Conservation (phyloP, 2,888 invertebrate species). For the Frankliniella fusca region DNA sequence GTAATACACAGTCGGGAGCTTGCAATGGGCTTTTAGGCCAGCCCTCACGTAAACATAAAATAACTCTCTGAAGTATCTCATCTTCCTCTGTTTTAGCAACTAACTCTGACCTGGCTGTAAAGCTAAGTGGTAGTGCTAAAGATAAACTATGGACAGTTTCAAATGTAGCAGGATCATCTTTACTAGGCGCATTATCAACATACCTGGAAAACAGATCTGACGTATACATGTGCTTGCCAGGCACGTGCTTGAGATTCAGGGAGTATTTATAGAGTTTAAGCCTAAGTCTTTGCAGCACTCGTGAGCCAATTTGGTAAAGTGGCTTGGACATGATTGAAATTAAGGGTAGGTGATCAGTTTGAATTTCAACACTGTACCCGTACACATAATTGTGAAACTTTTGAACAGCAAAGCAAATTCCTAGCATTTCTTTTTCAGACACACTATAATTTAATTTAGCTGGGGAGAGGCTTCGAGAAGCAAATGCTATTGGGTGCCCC, state of each 20-base stretch:
- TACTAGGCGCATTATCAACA: constrained; percentile 28
- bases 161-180: no score
- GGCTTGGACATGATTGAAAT: constrained; percentile 42
- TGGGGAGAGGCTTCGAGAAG: constrained; percentile 41
- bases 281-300: constrained; percentile 42
- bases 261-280: constrained; percentile 41
- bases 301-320: constrained; percentile 37
- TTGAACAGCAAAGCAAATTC: constrained; percentile 42
- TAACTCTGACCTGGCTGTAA: no score
- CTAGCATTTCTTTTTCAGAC: constrained; percentile 44
- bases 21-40: constrained; percentile 30
- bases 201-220: constrained; percentile 43
- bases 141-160: no score
- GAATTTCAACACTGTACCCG: constrained; percentile 39
- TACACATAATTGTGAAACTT: constrained; percentile 44
- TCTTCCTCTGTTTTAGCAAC: constrained; percentile 28
- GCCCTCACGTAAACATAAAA: constrained; percentile 9
- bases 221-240: constrained; percentile 37
- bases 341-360: constrained; percentile 44
- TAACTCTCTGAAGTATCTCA: constrained; percentile 27
- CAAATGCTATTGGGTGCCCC: constrained; percentile 44
- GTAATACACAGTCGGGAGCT: not conserved
- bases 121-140: no score
- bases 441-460: constrained; percentile 42
- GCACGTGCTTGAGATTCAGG: constrained; percentile 33